A percentile compares a stretch with the other conserved stretches of the same genome.
These are phyloP conservation scores for Decapterus maruadsi DNA, from an alignment of 2,797 vertebrate species.

Conservation along the genomic window DNA sequence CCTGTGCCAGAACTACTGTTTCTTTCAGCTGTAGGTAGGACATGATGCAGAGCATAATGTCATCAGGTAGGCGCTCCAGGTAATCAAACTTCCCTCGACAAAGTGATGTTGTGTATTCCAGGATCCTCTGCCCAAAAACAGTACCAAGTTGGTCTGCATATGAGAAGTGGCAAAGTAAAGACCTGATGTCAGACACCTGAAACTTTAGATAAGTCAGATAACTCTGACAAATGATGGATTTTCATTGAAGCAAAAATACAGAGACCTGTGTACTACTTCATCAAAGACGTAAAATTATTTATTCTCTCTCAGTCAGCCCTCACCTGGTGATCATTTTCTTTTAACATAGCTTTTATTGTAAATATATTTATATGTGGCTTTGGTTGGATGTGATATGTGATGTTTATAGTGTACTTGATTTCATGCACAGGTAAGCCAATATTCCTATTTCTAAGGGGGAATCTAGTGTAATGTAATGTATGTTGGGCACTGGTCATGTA, in stretches of 20 bases:
- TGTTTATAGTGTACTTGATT: too few species aligned
- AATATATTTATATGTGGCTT: too few species aligned
- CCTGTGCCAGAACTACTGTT: conserved; percentile 81
- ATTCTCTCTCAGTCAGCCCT: too few species aligned
- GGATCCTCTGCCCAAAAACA: conserved; percentile 80
- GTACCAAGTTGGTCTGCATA: conserved; percentile 76
- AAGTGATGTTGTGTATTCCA: conserved; percentile 81
- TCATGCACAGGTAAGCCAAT: too few species aligned
- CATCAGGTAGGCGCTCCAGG: conserved; percentile 85
- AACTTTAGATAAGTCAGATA: not conserved
- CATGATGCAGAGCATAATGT: conserved; percentile 82
- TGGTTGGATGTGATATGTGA: too few species aligned
- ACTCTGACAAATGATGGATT: conserved; percentile 7
- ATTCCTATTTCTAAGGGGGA: not conserved
- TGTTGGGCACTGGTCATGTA: not conserved
- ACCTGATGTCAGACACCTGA: not conserved
- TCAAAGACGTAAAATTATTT: not conserved
- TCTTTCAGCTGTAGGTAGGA: conserved; percentile 85
- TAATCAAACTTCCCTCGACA: conserved; percentile 86
- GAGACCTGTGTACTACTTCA: not conserved
- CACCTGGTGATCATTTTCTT: too few species aligned
- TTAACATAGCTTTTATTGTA: too few species aligned
- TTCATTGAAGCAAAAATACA: not conserved
- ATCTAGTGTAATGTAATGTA: not conserved
- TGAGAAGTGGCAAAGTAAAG: conserved; percentile 7